phyloP scores from a whole-genome alignment of 2,888 invertebrate genomes.

The Alloplasta piceator region DNA sequence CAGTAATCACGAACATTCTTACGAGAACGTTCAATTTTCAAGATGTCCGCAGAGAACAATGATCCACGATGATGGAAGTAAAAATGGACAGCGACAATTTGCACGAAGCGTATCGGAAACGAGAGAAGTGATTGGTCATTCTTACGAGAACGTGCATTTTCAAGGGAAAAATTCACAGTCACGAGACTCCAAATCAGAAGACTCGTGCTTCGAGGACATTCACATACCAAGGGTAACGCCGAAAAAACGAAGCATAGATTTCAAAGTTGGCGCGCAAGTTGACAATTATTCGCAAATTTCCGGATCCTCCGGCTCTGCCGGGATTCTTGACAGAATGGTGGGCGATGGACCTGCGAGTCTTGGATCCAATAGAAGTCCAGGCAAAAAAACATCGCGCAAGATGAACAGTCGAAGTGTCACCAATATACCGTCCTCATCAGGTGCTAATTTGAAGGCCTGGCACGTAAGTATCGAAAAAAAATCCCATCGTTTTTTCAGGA shows the following conservation, averaged over 20 bases:
- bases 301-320: slow-evolving; percentile 62
- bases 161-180: slow-evolving; percentile 66
- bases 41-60: slow-evolving; percentile 66
- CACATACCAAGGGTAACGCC: slow-evolving; percentile 78
- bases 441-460: slow-evolving; percentile 72
- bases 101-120: slow-evolving; percentile 76
- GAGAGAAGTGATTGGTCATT: slow-evolving; percentile 68
- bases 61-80: slow-evolving; percentile 11
- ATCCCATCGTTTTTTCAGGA: too few relatives aligned
- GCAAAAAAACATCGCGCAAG: slow-evolving; percentile 72
- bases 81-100: slow-evolving; percentile 4
- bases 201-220: slow-evolving; percentile 76
- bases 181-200: slow-evolving; percentile 63
- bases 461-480: slow-evolving; percentile 74
- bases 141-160: slow-evolving; percentile 75
- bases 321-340: slow-evolving; percentile 63
- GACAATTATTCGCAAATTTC: slow-evolving; percentile 67
- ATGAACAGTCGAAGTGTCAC: slow-evolving; percentile 78
- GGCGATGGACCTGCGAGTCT: slow-evolving; percentile 76
- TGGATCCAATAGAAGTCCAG: slow-evolving; percentile 72
- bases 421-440: slow-evolving; percentile 77
- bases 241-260: slow-evolving; percentile 76
- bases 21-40: slow-evolving; percentile 76
- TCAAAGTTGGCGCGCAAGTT: slow-evolving; percentile 79
- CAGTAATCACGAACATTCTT: slow-evolving; percentile 69